Conservation (phyloP, 2,888 invertebrate genomes). For the Rotaria sp. region DNA sequence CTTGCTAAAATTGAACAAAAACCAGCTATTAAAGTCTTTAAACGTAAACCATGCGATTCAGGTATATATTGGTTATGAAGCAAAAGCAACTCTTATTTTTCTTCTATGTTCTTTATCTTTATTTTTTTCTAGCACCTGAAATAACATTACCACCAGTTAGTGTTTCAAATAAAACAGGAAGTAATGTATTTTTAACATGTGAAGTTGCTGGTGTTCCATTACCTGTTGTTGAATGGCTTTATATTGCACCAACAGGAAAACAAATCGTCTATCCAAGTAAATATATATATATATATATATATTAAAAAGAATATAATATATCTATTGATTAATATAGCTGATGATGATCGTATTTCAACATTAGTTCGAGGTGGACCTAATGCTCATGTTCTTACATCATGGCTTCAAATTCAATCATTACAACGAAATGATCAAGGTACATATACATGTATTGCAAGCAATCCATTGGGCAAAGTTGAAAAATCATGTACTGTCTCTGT, state of each 20-base stretch:
- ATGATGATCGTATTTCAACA: constrained; percentile 27
- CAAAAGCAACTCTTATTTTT: no score
- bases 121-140: background rate
- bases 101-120: background rate
- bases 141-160: background rate
- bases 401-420: constrained; percentile 25
- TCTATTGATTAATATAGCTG: background rate
- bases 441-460: constrained; percentile 20
- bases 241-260: background rate
- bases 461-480: background rate
- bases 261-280: constrained; percentile 21
- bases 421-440: background rate
- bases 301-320: background rate
- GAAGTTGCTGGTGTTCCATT: constrained; percentile 28
- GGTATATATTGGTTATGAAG: background rate
- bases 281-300: background rate
- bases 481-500: background rate
- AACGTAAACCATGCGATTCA: constrained; percentile 30
- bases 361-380: constrained; percentile 24
- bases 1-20: constrained; percentile 17
- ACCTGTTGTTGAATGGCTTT: constrained; percentile 25
- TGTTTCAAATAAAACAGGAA: constrained; percentile 2
- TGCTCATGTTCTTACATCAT: constrained; percentile 28
- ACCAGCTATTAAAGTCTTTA: background rate
- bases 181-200: constrained; percentile 25